A percentile compares a stretch with the other conserved stretches of the same genome.
Conservation (phyloP, 2,797 vertebrate species). For the Ctenosaura bakeri region DNA sequence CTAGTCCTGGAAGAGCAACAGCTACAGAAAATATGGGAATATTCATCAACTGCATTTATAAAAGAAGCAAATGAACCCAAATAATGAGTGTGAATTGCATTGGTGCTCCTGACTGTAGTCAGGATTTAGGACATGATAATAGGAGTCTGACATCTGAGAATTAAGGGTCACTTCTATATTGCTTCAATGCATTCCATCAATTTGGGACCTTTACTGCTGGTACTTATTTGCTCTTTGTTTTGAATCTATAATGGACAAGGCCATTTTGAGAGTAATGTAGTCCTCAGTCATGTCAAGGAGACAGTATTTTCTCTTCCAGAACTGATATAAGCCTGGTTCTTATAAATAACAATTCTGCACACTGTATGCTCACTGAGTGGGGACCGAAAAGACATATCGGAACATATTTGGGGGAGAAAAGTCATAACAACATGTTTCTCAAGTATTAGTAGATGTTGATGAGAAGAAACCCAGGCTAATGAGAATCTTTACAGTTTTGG, state of each 20-base stretch:
- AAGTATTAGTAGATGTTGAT: too few relatives aligned
- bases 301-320: not conserved
- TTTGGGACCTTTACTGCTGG: not conserved
- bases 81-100: not conserved
- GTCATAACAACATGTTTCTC: too few relatives aligned
- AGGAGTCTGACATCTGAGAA: not conserved
- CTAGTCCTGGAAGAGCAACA: conserved; percentile 7
- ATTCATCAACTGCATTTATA: not conserved
- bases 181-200: not conserved
- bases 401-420: too few relatives aligned
- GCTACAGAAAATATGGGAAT: not conserved
- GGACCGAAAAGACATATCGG: too few relatives aligned
- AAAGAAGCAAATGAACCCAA: conserved; percentile 2
- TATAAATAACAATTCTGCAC: not conserved
- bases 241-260: not conserved
- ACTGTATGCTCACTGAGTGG: too few relatives aligned
- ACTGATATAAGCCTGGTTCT: not conserved
- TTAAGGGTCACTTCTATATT: not conserved
- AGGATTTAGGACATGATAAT: not conserved
- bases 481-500: too few relatives aligned
- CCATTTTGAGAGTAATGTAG: not conserved
- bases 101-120: not conserved
- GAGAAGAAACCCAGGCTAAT: too few relatives aligned
- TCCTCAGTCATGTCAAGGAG: not conserved
- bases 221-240: not conserved